These are phyloP conservation scores for Anthopleura xanthogrammica DNA, from an alignment of 92 coral and sea anemone genomes.

Conservation along the genomic window DNA sequence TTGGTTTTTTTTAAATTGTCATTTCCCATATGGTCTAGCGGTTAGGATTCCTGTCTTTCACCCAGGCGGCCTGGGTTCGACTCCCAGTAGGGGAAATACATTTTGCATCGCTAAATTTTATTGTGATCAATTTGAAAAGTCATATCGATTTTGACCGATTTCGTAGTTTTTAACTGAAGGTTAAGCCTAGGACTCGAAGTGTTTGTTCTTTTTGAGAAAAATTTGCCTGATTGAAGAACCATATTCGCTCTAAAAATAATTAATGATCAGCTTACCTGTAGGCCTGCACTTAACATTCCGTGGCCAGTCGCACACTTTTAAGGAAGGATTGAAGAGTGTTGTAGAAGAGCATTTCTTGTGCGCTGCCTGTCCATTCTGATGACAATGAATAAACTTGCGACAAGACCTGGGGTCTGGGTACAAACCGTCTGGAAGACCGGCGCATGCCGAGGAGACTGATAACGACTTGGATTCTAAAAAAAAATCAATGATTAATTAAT, in stretches of 20 bases:
- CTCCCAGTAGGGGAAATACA: conserved; percentile 84
- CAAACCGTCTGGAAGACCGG: conserved; percentile 19
- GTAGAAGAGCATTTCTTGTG: conserved; percentile 15
- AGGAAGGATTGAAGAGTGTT: conserved; percentile 6
- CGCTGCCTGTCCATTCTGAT: conserved; percentile 14
- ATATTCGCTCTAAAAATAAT: no score
- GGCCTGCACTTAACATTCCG: not conserved
- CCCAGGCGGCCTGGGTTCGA: conserved; percentile 99
- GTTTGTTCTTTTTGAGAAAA: no score
- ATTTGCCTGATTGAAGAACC: no score
- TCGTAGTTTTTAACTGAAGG: no score
- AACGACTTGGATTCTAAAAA: conserved; percentile 10
- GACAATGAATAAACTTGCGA: conserved; percentile 12
- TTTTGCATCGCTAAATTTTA: no score
- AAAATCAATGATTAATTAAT: not conserved
- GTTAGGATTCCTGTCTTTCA: conserved; percentile 99
- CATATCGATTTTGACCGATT: no score
- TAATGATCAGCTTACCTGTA: not conserved
- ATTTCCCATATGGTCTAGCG: conserved; percentile 97
- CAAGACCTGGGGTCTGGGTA: conserved; percentile 30
- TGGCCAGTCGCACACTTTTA: conserved; percentile 24
- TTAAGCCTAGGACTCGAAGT: no score
- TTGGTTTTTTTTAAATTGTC: no score
- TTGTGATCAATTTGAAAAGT: no score
- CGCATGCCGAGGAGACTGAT: conserved; percentile 15